A percentile compares a stretch with the other conserved stretches of the same genome.
These are phyloP conservation scores for Spilogale gracilis DNA, from an alignment of 2,113 vertebrate species.

Conservation along the genomic window DNA sequence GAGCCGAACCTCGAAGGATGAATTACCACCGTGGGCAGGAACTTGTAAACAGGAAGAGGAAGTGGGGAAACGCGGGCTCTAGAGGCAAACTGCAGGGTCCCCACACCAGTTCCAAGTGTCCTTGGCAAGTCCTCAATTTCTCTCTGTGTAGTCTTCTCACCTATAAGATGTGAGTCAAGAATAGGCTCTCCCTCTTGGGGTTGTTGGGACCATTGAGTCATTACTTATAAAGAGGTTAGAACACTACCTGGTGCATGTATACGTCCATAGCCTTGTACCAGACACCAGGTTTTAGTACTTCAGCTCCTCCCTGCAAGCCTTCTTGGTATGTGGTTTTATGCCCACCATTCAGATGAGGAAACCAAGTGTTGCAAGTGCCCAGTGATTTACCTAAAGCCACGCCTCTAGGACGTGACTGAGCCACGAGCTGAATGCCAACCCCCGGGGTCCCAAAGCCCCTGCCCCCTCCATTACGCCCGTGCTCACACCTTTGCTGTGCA, in stretches of 20 bases:
- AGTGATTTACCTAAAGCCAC: not conserved
- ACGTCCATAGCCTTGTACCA: not conserved
- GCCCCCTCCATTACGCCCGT: not conserved
- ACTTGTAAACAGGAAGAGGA: not conserved
- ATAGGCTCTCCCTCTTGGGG: not conserved
- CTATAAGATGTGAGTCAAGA: not conserved
- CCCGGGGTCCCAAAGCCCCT: not conserved
- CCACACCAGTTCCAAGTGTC: not conserved
- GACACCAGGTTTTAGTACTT: not conserved
- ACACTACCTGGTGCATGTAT: not conserved
- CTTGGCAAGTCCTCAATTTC: not conserved
- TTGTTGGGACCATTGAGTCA: conserved; percentile 22
- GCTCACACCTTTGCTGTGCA: not conserved
- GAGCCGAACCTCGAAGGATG: not conserved
- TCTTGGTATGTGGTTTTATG: not conserved
- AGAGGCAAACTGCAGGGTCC: not conserved
- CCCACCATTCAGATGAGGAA: not conserved
- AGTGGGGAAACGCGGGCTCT: not conserved
- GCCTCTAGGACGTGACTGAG: not conserved
- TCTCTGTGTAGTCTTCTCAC: not conserved
- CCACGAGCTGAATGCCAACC: not conserved
- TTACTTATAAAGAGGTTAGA: not conserved
- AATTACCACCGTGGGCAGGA: not conserved
- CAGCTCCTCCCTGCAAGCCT: not conserved
- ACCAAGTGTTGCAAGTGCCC: not conserved